Conservation (phyloP, 35 echinoderm and acorn worm species). For the Heliocidaris tuberculata region DNA sequence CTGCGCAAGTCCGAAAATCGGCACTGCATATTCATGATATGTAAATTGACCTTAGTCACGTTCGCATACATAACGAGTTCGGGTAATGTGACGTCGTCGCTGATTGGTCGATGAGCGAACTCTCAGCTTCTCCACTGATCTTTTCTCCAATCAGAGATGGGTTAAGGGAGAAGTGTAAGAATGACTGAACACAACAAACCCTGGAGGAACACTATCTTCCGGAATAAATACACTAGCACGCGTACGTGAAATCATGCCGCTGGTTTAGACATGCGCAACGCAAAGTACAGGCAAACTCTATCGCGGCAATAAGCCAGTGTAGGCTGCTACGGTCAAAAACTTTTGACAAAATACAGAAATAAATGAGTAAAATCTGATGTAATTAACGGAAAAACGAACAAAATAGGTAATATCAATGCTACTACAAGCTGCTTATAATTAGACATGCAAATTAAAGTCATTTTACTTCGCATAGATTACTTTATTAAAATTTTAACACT, state of each 20-base stretch:
- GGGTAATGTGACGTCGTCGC: neutral
- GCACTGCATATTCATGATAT: slow-evolving; percentile 61
- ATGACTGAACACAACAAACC: slow-evolving; percentile 34
- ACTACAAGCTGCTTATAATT: too few relatives aligned
- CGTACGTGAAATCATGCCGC: slow-evolving; percentile 45
- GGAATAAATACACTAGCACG: slow-evolving; percentile 51
- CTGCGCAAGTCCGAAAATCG: slow-evolving; percentile 56
- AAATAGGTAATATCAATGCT: neutral
- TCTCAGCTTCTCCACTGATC: neutral
- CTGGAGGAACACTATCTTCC: slow-evolving; percentile 49
- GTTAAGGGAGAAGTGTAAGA: neutral
- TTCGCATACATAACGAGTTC: slow-evolving; percentile 62
- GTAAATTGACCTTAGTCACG: slow-evolving; percentile 57
- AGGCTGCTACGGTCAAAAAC: neutral
- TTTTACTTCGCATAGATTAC: too few relatives aligned
- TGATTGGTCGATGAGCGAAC: slow-evolving; percentile 27
- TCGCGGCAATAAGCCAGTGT: neutral
- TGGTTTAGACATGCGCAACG: slow-evolving; percentile 25
- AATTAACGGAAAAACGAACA: neutral
- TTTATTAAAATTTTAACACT: too few relatives aligned
- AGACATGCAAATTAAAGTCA: too few relatives aligned
- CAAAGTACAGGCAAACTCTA: slow-evolving; percentile 32
- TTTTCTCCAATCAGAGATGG: neutral
- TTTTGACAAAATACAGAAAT: neutral
- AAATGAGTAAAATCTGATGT: neutral